phyloP scores from a whole-genome alignment of 2,888 invertebrate species.

The Leucophenga montana region DNA sequence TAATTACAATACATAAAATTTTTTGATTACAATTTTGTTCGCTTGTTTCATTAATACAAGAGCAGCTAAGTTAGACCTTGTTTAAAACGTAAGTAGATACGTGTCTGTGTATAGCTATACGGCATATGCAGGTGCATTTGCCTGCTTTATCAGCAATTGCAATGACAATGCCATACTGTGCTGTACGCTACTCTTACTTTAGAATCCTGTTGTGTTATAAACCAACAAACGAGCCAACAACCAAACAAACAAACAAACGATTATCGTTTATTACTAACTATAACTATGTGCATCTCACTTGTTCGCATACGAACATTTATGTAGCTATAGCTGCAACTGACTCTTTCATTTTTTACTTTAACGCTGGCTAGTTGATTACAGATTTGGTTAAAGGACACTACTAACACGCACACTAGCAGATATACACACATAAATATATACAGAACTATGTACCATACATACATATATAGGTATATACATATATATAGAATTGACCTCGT shows the following conservation, averaged over 20 bases:
- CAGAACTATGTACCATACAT: slow-evolving; percentile 31
- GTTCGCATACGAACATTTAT: neutral
- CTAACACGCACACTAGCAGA: slow-evolving; percentile 22
- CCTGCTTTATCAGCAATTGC: slow-evolving; percentile 46
- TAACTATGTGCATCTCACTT: neutral
- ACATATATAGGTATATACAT: neutral
- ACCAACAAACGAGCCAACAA: no score
- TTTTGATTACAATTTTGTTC: no score
- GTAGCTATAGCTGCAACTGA: no score
- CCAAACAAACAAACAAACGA: no score
- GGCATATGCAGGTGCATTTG: neutral
- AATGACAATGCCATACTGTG: slow-evolving; percentile 30
- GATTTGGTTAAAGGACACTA: slow-evolving; percentile 3
- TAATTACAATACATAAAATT: no score
- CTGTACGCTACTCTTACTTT: no score
- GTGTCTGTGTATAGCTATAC: no score
- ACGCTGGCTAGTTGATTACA: no score
- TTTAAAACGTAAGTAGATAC: neutral
- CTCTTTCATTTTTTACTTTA: no score
- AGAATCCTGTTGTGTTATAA: no score
- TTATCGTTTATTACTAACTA: no score
- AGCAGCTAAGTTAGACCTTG: neutral
- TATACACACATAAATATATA: slow-evolving; percentile 23
- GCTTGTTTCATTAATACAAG: no score
- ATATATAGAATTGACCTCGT: neutral